These are phyloP conservation scores for Holothuria leucospilota DNA, from an alignment of 53 echinoderm and acorn worm genomes.

Conservation along the genomic window DNA sequence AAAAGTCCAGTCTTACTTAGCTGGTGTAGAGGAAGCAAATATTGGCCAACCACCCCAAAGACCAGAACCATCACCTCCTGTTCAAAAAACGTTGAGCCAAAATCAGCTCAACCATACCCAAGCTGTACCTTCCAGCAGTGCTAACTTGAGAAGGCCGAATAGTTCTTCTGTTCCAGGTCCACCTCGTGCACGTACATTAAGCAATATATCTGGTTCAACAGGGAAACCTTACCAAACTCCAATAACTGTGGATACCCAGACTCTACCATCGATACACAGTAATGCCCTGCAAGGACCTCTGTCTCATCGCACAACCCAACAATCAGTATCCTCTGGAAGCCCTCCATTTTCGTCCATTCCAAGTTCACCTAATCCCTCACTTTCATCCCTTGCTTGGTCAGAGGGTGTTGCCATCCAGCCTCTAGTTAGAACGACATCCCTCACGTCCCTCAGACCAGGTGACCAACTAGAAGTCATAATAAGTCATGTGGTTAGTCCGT, in stretches of 20 bases:
- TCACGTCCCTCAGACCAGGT: conserved; percentile 49
- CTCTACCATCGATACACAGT: too few relatives aligned
- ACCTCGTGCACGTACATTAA: conserved; percentile 19
- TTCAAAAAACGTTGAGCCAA: too few relatives aligned
- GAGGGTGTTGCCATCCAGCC: not conserved
- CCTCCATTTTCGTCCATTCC: not conserved
- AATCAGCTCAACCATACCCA: too few relatives aligned
- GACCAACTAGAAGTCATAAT: conserved; percentile 70
- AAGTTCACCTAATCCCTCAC: conserved; percentile 6
- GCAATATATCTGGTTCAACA: not conserved
- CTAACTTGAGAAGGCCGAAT: conserved; percentile 13
- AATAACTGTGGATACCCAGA: too few relatives aligned
- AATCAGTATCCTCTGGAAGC: too few relatives aligned
- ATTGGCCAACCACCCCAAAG: too few relatives aligned
- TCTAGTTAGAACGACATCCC: conserved; percentile 29
- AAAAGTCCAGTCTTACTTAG: not conserved
- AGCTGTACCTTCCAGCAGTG: not conserved
- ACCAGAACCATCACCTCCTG: too few relatives aligned
- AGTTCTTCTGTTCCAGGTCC: not conserved
- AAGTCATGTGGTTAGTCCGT: conserved; percentile 79
- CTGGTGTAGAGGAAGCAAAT: too few relatives aligned
- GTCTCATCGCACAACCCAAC: too few relatives aligned
- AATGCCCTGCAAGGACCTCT: too few relatives aligned
- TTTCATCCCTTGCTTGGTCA: not conserved
- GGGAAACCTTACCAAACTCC: too few relatives aligned